These are phyloP conservation scores for Genyomyrus donnyi DNA, from an alignment of 2,113 vertebrate species.

Conservation along the genomic window DNA sequence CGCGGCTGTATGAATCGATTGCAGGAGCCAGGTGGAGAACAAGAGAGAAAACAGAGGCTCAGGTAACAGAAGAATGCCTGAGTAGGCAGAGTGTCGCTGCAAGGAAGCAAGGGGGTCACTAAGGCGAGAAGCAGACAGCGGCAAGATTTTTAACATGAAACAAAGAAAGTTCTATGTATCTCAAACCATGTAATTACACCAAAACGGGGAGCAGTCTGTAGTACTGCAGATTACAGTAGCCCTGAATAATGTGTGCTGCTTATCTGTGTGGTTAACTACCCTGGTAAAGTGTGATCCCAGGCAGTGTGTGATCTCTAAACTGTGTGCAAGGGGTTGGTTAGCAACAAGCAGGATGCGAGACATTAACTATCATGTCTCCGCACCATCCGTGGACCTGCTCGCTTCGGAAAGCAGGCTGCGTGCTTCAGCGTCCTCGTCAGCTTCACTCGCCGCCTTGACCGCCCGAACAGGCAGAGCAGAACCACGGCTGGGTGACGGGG, in stretches of 20 bases:
- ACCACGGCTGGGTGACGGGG: background rate
- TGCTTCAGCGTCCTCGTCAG: background rate
- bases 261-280: background rate
- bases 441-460: background rate
- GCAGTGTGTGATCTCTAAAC: background rate
- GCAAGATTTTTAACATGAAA: background rate
- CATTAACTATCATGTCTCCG: background rate
- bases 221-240: background rate
- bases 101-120: background rate
- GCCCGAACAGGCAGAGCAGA: background rate
- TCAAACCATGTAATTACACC: background rate
- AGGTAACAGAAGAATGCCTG: constrained; percentile 12
- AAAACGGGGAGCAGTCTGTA: background rate
- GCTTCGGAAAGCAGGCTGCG: background rate
- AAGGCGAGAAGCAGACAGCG: background rate
- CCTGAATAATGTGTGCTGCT: background rate
- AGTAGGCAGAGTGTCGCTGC: background rate
- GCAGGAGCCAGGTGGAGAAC: constrained; percentile 23
- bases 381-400: background rate
- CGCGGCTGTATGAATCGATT: background rate
- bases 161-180: background rate
- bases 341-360: background rate
- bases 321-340: background rate
- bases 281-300: background rate
- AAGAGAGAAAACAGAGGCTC: constrained; percentile 20